Conservation (phyloP, 2,888 invertebrate genomes). For the Drosophila nigricruria region DNA sequence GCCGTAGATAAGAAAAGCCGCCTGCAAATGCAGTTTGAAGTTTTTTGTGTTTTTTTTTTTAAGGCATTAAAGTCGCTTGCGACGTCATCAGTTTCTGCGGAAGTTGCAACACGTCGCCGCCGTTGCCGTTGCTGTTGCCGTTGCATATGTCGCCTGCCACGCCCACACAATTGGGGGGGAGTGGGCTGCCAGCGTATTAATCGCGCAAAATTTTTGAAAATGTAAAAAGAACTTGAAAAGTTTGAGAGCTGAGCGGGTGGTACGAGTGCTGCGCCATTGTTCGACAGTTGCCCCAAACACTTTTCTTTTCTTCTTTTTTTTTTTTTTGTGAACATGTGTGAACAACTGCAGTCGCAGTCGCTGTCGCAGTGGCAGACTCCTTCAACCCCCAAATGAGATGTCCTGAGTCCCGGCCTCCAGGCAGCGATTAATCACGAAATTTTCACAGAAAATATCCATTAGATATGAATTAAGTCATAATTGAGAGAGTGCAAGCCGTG, state of each 20-base stretch:
- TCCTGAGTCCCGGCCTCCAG: conserved; percentile 54
- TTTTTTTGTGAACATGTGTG: conserved; percentile 77
- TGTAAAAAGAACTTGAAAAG: conserved; percentile 46
- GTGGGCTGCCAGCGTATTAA: conserved; percentile 37
- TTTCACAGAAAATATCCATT: conserved; percentile 81
- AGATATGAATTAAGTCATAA: conserved; percentile 83
- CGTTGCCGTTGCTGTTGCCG: conserved; percentile 65
- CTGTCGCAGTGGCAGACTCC: conserved; percentile 7
- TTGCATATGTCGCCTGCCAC: conserved; percentile 68
- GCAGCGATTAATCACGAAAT: conserved; percentile 80
- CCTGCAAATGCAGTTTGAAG: conserved; percentile 36
- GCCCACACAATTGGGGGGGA: conserved; percentile 57
- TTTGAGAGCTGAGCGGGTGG: conserved; percentile 39
- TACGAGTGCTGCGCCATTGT: conserved; percentile 57
- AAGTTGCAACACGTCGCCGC: conserved; percentile 77
- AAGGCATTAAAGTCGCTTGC: conserved; percentile 50
- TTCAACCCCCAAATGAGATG: conserved; percentile 43
- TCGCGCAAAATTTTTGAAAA: conserved; percentile 59
- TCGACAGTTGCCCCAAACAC: conserved; percentile 33
- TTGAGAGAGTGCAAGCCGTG: conserved; percentile 78
- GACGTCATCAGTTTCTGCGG: conserved; percentile 76
- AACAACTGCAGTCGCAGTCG: conserved; percentile 70
- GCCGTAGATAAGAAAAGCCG: conserved; percentile 42
- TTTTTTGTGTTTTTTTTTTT: conserved; percentile 9
- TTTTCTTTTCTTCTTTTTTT: conserved; percentile 1